Percentiles rank a stretch among this genome's conserved stretches.
These are phyloP conservation scores for Micronisus gabar DNA, from an alignment of 2,113 vertebrate genomes.

Conservation along the genomic window DNA sequence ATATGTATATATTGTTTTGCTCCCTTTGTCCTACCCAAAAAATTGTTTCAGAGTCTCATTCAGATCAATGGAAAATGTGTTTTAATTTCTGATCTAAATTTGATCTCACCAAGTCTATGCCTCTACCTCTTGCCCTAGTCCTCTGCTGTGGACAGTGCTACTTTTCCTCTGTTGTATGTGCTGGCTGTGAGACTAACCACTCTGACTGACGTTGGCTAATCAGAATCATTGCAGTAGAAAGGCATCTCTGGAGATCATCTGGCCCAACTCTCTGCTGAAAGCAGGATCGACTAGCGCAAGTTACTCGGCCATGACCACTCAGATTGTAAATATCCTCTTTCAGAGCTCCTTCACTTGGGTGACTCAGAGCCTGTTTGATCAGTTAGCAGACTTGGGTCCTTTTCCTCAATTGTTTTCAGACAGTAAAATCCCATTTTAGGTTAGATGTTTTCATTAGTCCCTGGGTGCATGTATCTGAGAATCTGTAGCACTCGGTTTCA, in stretches of 20 bases:
- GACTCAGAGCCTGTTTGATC: neutral
- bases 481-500: neutral
- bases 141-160: neutral
- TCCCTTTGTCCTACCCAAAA: neutral
- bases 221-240: neutral
- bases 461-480: neutral
- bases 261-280: neutral
- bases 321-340: neutral
- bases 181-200: neutral
- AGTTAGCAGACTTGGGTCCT: neutral
- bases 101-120: neutral
- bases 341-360: neutral
- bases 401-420: neutral
- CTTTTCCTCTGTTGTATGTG: neutral
- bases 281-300: neutral
- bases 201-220: neutral
- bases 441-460: neutral
- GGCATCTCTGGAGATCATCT: neutral
- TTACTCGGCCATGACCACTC: neutral
- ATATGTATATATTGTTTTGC: neutral
- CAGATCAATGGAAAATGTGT: neutral
- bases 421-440: neutral
- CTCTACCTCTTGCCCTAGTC: neutral
- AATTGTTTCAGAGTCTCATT: neutral
- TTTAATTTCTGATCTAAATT: neutral